These are phyloP conservation scores for Poeciliopsis paucimaculata DNA, from an alignment of 2,797 vertebrate species.

Conservation along the genomic window DNA sequence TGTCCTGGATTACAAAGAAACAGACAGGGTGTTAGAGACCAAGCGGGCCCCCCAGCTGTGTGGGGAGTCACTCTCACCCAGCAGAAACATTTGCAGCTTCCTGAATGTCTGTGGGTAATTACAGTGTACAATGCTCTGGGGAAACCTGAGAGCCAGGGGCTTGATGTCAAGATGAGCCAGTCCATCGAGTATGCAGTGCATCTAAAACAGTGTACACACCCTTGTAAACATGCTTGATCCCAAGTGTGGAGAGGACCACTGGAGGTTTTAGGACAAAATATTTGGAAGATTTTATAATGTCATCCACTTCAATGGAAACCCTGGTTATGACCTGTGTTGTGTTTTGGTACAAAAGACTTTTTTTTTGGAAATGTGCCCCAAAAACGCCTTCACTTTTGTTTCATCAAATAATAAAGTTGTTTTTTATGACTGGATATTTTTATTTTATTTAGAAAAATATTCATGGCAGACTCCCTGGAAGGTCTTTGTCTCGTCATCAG, in stretches of 20 bases:
- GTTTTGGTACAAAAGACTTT: not conserved
- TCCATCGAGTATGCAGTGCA: constrained; percentile 25
- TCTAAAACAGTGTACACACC: not conserved
- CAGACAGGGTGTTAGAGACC: constrained; percentile 36
- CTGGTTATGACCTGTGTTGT: not conserved
- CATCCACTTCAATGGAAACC: not conserved
- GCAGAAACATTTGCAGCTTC: constrained; percentile 70
- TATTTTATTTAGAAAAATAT: not conserved
- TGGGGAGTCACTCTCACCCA: constrained; percentile 61
- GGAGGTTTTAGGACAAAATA: not conserved
- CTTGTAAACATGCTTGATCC: not conserved
- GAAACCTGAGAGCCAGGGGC: constrained; percentile 45
- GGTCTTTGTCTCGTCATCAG: not conserved
- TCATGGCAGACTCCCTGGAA: no score
- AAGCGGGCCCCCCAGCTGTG: constrained; percentile 6
- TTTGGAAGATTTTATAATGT: not conserved
- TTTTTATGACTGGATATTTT: not conserved
- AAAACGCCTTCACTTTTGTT: not conserved
- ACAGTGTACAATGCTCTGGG: constrained; percentile 43
- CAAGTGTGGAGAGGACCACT: not conserved
- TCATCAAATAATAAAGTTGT: not conserved
- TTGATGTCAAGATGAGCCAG: constrained; percentile 33
- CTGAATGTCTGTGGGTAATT: constrained; percentile 72
- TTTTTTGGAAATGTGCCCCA: not conserved
- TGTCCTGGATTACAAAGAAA: constrained; percentile 47